Conservation (phyloP, 2,797 vertebrate species). For the Aphelocoma californica region DNA sequence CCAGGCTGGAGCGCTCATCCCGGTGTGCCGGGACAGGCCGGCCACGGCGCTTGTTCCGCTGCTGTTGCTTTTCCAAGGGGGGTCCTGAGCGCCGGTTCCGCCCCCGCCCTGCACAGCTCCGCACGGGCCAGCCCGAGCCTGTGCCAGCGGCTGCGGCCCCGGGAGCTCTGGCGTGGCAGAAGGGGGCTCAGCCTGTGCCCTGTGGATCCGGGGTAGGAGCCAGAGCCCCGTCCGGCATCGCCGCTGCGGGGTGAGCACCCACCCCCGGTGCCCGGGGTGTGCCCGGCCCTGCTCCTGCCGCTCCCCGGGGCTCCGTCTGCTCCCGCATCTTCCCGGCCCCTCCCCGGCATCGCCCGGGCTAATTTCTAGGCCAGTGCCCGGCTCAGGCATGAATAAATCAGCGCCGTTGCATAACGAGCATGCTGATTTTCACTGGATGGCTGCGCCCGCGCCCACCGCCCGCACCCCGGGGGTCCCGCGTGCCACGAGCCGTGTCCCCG, state of each 20-base stretch:
- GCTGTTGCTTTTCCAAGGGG: background rate
- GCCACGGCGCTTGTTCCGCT: background rate
- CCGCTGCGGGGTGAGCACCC: background rate
- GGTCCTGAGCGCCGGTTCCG: background rate
- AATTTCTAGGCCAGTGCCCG: conserved; percentile 58
- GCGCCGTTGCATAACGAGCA: conserved; percentile 36
- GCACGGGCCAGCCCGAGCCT: no score
- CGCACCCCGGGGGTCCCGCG: accelerated
- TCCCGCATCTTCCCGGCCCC: background rate
- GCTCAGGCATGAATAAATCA: conserved; percentile 58
- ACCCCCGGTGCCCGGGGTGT: accelerated
- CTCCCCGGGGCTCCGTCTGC: background rate
- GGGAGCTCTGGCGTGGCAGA: accelerated
- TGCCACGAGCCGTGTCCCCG: background rate
- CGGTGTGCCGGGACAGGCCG: accelerated
- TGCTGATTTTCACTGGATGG: conserved; percentile 25
- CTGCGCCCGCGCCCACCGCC: background rate
- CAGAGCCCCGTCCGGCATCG: accelerated
- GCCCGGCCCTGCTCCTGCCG: accelerated
- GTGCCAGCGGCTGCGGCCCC: background rate
- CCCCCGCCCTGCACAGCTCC: no score
- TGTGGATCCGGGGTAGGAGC: accelerated
- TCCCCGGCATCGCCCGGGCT: background rate
- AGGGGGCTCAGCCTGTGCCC: background rate
- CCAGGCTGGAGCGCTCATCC: no score